Evolutionary conservation across 1,140 invertebrate species (phyloP).

Genomic region (Drosophila fuyamai): DNA sequence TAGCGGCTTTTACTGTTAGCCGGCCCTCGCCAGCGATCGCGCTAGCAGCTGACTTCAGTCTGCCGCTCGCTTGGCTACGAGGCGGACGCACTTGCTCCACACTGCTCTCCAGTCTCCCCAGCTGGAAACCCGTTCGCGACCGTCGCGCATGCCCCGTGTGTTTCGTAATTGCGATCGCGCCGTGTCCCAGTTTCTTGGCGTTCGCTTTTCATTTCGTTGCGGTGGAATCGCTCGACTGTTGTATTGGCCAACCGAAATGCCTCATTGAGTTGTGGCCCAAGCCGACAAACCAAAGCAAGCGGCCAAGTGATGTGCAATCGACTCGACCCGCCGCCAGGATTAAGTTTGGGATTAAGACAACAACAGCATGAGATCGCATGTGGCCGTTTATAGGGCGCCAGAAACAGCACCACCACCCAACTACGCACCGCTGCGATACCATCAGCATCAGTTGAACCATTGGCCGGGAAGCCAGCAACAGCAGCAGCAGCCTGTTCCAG

Average conservation of each 20-base stretch:
- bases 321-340: conserved; percentile 41
- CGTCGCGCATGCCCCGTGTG: conserved; percentile 69
- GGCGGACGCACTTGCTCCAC: conserved; percentile 64
- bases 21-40: conserved; percentile 34
- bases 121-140: conserved; percentile 55
- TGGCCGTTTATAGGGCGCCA: conserved; percentile 72
- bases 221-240: conserved; percentile 34
- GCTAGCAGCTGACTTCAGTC: conserved; percentile 71
- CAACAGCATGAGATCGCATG: conserved; percentile 83
- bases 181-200: conserved; percentile 74
- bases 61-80: conserved; percentile 75
- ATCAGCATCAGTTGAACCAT: conserved; percentile 29
- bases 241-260: conserved; percentile 49
- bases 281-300: conserved; percentile 38
- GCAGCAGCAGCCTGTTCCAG: not conserved
- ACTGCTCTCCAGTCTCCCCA: conserved; percentile 9
- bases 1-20: conserved; percentile 78
- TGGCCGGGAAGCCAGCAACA: conserved; percentile 29
- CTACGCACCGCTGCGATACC: conserved; percentile 53
- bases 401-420: conserved; percentile 41
- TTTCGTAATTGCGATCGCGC: conserved; percentile 68
- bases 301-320: conserved; percentile 75
- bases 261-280: conserved; percentile 60
- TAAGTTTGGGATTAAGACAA: conserved; percentile 40
- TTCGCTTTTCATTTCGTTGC: conserved; percentile 75